These are phyloP conservation scores for Aselliscus stoliczkanus DNA, from an alignment of 2,797 vertebrate genomes.

Conservation along the genomic window DNA sequence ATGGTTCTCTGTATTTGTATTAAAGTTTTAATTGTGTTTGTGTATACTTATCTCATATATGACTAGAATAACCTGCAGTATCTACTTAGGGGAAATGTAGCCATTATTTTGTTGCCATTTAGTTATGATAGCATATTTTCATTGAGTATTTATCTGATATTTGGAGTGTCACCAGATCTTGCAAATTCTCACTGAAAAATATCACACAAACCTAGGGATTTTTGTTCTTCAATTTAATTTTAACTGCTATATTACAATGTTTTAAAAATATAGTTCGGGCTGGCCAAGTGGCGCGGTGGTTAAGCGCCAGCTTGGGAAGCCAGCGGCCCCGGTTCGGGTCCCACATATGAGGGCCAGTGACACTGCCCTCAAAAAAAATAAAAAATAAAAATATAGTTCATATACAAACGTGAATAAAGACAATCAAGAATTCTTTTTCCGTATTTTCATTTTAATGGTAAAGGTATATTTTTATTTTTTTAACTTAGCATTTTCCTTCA, in stretches of 20 bases:
- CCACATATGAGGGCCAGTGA: too few species aligned
- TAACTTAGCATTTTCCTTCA: not conserved
- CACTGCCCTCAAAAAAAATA: too few species aligned
- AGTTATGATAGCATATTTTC: constrained; percentile 7
- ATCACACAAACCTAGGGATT: not conserved
- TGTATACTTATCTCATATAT: not conserved
- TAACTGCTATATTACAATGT: not conserved
- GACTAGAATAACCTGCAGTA: not conserved
- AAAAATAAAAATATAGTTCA: not conserved
- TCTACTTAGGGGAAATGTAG: not conserved
- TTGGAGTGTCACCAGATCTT: not conserved
- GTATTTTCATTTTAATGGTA: not conserved
- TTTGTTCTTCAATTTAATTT: constrained; percentile 18
- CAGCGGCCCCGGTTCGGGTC: too few species aligned
- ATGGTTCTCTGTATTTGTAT: not conserved
- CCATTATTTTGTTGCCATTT: constrained; percentile 4
- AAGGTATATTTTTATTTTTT: not conserved
- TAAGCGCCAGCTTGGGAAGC: too few species aligned
- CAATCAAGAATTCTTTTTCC: not conserved
- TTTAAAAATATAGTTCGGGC: constrained; percentile 5
- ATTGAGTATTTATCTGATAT: not conserved
- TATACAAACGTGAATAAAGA: not conserved
- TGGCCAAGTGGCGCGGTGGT: too few species aligned
- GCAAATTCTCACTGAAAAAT: constrained; percentile 2
- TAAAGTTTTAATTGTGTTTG: not conserved